Base-by-base conservation (phyloP, 1,140 invertebrate genomes). In the Saccostrea cuccullata region DNA sequence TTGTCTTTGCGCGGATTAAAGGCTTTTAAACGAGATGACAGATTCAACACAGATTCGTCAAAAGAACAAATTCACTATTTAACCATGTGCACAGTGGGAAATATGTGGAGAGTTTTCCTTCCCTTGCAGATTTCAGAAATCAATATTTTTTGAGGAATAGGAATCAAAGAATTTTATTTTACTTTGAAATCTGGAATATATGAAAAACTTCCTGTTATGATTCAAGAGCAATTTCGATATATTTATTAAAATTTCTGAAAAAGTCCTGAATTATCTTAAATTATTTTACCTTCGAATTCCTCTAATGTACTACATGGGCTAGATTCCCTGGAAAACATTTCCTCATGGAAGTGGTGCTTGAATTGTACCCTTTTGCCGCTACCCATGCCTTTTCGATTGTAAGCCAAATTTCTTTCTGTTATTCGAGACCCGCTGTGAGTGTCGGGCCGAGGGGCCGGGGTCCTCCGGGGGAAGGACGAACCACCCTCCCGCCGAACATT, bases 1-100 rank as follows among this genome's bases (percentile, higher is more conserved):
- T 77, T 26, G 70, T 77, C 23, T 77, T 77, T 26, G 26, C 30
- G 13, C 5, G 12, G 70, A 77, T 77, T 77, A 77, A 30, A 77
- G 11, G 70, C 70, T 77, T 77, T 77, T 23, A 12, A 77, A 77
- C 60, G 70, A 77, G 58, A 77, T 30, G 70, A 30, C 70, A 77
- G 30, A 13, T 77, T 77, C 70, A 30, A 26, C 26, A 23, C 15
- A 77, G 70, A 30, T 77, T 30, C 30, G 12, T 77, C 26, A 77
- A 77, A 30, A 77, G 70, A 36, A 77, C 70, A 77, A 30, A 77
- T 77, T 77, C 15, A 26, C 70, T 36, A 36, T 36, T 36, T 30
- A 77, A 30, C 70, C 15, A 30, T 15, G 30, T 77, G 70, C 9
- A 30, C 26, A 77, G 11, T 11, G 15, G 70, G 26, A 77, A 77